These are phyloP conservation scores for Isoperla grammatica DNA, from an alignment of 2,888 invertebrate genomes.

Conservation along the genomic window DNA sequence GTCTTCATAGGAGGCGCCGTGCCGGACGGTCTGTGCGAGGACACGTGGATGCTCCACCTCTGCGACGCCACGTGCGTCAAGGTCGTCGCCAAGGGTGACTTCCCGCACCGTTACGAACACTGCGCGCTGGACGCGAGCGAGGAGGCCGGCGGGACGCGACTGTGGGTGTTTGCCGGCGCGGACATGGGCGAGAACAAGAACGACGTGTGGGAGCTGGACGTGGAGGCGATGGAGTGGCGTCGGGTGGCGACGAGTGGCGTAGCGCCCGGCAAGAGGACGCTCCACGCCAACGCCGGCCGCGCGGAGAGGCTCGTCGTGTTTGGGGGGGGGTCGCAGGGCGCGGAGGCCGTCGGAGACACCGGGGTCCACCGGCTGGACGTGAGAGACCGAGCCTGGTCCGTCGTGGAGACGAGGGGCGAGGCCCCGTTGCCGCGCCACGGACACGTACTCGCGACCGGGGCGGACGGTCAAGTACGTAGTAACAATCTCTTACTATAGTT, in stretches of 20 bases:
- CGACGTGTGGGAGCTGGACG: constrained; percentile 24
- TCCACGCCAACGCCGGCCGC: constrained; percentile 16
- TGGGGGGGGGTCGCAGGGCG: constrained; percentile 21
- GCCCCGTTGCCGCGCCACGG: constrained; percentile 23
- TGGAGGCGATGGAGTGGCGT: constrained; percentile 19
- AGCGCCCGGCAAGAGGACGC: constrained; percentile 20
- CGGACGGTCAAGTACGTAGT: background rate
- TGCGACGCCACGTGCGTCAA: background rate
- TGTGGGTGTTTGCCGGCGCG: constrained; percentile 24
- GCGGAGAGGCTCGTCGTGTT: constrained; percentile 17
- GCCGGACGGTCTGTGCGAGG: constrained; percentile 18
- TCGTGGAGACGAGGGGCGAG: constrained; percentile 19
- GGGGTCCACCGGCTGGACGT: constrained; percentile 19
- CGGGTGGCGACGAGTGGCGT: constrained; percentile 11
- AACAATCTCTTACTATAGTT: too few species aligned
- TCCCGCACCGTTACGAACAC: constrained; percentile 26
- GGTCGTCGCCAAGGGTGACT: constrained; percentile 9
- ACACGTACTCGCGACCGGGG: constrained; percentile 9
- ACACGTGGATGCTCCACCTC: constrained; percentile 23
- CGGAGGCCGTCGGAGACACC: constrained; percentile 17
- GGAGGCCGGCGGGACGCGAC: background rate
- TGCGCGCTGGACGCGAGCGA: constrained; percentile 18
- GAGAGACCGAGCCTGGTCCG: constrained; percentile 15
- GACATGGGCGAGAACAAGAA: constrained; percentile 23
- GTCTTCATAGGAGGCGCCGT: constrained; percentile 26